Percentiles rank a stretch among this genome's conserved stretches.
phyloP scores from a whole-genome alignment of 64 coral and sea anemone genomes.

The Acropora yongei region DNA sequence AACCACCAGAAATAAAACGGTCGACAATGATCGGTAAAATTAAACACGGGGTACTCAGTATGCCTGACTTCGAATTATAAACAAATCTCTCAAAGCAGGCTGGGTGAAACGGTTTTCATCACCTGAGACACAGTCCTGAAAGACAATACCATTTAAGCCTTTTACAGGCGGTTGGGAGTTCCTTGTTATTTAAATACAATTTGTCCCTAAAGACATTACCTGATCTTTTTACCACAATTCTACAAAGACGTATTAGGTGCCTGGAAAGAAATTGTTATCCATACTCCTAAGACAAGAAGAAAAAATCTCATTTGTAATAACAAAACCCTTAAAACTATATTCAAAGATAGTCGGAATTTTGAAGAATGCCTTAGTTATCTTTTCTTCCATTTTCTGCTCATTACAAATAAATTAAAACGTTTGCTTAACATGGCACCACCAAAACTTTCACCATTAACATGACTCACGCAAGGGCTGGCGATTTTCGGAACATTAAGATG shows the following conservation, averaged over 20 bases:
- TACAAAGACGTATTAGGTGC: not conserved
- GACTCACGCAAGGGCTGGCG: too few species aligned
- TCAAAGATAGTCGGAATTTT: too few species aligned
- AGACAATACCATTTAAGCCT: not conserved
- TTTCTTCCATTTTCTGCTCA: too few species aligned
- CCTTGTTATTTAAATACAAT: not conserved
- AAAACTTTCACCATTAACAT: too few species aligned
- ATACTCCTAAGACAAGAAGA: not conserved
- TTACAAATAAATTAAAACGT: too few species aligned
- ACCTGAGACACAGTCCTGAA: not conserved
- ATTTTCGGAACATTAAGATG: too few species aligned
- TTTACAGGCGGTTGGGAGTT: not conserved
- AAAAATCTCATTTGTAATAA: too few species aligned
- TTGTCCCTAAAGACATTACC: not conserved
- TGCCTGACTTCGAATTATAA: not conserved
- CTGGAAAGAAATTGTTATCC: not conserved
- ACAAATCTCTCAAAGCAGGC: not conserved
- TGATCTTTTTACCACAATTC: too few species aligned
- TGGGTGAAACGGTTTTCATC: not conserved
- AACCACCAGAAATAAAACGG: not conserved
- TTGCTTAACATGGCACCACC: too few species aligned
- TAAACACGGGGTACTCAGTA: not conserved
- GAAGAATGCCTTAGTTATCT: too few species aligned
- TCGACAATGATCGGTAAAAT: not conserved
- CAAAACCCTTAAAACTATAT: too few species aligned